Evolutionary conservation across 2,797 vertebrate genomes (phyloP), one percentile per base, ranked within the genome.

Genomic region (Alfaro cultratus): DNA sequence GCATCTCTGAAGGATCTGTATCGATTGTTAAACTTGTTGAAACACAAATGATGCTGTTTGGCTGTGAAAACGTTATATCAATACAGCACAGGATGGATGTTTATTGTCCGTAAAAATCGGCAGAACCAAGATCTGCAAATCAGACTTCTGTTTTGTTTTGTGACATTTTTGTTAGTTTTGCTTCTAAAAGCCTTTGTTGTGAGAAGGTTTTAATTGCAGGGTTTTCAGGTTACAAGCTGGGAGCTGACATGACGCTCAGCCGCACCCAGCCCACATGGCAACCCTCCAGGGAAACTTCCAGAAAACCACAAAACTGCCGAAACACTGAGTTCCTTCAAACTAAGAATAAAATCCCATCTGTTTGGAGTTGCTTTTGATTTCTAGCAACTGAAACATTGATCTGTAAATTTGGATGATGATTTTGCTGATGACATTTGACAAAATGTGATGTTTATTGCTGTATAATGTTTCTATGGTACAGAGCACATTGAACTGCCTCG

Each of bases 31-130:
- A 73, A 29, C 43, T 80, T 73, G 74, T 75, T 15, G 39, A 78
- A 64, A 45, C 47, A 4, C 71, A 64, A 73, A 81, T 77, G 75
- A 79, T 79, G 31, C 34, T 68, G 51, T 78, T 81, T 1, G 1
- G 49, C 53, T 55, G n/a, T 70, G 46, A 9, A 81, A 82, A 82
- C 73, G 83, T 77, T 76, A 90, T 68, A 87, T 88, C 82, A 76
- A 80, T 55, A 29, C 78, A 79, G n/a, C 82, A 26, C 77, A 89
- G 72, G 78, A 86, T 73, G 74, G 18, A 62, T 72, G 21, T 77
- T 75, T 75, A 78, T 73, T 60, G 72, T 1, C 16, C 31, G 43
- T 23, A 62, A 51, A 62, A 46, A 76, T 43, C 51, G 72, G 70
- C 60, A 83, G 29, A 71, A 75, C 62, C 43, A 64, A 43, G 26